Evolutionary conservation across 1,140 invertebrate genomes (phyloP).

Genomic region (Bombus balteatus): DNA sequence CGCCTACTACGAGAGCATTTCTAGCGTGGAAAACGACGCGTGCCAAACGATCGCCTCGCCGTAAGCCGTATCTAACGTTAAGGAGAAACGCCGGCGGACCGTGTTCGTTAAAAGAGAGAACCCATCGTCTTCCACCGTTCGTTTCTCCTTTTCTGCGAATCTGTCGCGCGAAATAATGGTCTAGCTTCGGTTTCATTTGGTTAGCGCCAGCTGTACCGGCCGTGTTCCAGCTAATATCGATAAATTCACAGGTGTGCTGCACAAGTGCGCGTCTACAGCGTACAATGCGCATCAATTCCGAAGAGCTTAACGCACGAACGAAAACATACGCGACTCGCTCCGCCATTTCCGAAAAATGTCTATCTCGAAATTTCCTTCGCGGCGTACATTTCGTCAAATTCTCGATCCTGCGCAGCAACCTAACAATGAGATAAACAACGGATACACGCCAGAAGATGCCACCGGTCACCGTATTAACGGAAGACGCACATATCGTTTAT

Average conservation of each 20-base stretch:
- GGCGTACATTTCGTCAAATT: not conserved
- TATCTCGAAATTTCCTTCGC: not conserved
- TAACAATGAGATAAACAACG: too few species aligned
- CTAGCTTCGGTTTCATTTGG: slow-evolving; percentile 52
- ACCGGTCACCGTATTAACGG: too few species aligned
- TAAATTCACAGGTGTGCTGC: slow-evolving; percentile 66
- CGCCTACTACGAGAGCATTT: slow-evolving; percentile 13
- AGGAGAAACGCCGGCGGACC: not conserved
- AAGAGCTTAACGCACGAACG: slow-evolving; percentile 52
- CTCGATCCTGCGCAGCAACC: not conserved
- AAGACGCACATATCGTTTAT: not conserved
- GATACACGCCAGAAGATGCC: too few species aligned
- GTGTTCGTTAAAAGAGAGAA: not conserved
- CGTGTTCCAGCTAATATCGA: slow-evolving; percentile 64
- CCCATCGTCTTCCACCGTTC: not conserved
- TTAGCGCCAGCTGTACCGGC: slow-evolving; percentile 63
- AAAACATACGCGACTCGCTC: slow-evolving; percentile 22
- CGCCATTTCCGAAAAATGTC: not conserved
- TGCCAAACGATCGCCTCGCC: slow-evolving; percentile 4
- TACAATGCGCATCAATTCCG: slow-evolving; percentile 53
- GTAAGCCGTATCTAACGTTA: not conserved
- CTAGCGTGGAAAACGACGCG: slow-evolving; percentile 16
- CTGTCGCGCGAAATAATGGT: slow-evolving; percentile 54
- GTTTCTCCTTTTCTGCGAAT: slow-evolving; percentile 40
- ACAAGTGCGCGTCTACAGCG: slow-evolving; percentile 54